Evolutionary conservation across 2,888 invertebrate genomes (phyloP).

Genomic region (Dasysyrphus tricinctus): DNA sequence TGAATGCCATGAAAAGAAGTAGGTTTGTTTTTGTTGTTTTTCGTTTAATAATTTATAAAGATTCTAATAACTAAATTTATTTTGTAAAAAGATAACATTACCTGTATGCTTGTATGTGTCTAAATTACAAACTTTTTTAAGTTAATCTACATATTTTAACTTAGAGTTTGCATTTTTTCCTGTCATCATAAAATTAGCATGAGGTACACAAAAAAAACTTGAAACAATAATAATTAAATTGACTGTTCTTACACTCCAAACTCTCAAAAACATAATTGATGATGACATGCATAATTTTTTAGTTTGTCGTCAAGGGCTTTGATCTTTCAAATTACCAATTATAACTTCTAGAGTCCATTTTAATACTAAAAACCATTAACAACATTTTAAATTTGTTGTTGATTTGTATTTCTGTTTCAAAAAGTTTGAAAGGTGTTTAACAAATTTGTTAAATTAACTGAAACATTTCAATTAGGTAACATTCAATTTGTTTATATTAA

Average conservation of each 20-base stretch:
- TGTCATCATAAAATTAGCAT: background rate
- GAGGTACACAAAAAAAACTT: background rate
- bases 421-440: background rate
- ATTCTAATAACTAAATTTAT: slow-evolving; percentile 1
- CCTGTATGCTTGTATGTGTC: background rate
- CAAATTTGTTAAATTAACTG: background rate
- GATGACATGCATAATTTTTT: background rate
- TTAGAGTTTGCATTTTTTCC: background rate
- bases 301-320: background rate
- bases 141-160: background rate
- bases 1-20: slow-evolving; percentile 4
- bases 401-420: background rate
- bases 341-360: background rate
- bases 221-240: background rate
- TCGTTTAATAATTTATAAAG: background rate
- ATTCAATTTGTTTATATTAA: background rate
- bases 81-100: slow-evolving; percentile 7
- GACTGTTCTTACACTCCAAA: background rate
- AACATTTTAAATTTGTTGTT: no score
- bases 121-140: background rate
- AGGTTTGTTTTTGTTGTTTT: background rate
- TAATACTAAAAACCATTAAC: background rate
- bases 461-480: background rate
- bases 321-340: background rate
- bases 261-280: background rate